These are phyloP conservation scores for Lepus townsendii DNA, from an alignment of 2,797 vertebrate species.

Conservation along the genomic window DNA sequence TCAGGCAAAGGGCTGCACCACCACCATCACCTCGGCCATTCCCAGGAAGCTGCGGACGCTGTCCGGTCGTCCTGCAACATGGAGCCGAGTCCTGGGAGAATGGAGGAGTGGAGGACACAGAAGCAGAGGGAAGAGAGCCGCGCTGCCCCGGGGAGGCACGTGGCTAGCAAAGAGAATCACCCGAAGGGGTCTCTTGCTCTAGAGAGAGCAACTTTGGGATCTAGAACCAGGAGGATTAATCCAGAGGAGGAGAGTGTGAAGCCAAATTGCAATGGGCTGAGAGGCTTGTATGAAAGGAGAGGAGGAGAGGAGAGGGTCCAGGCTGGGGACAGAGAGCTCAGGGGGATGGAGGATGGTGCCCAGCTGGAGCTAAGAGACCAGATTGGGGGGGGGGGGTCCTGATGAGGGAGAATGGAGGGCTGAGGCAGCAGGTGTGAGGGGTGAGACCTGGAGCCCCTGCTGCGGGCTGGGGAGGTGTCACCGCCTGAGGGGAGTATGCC, in stretches of 20 bases:
- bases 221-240: neutral
- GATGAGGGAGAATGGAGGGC: neutral
- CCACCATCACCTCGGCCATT: neutral
- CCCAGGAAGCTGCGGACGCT: neutral
- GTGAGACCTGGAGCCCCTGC: neutral
- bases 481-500: too few relatives aligned
- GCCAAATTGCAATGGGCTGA: neutral
- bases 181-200: neutral
- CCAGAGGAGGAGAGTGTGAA: neutral
- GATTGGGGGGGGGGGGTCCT: too few relatives aligned
- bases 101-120: neutral
- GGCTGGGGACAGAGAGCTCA: neutral
- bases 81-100: neutral
- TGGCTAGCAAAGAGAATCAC: neutral
- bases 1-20: neutral
- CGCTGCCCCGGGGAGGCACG: neutral
- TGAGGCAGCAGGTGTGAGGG: neutral
- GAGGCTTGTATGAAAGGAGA: neutral
- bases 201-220: neutral
- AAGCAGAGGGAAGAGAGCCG: neutral
- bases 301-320: neutral
- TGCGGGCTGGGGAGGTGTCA: neutral
- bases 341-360: neutral
- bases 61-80: neutral
- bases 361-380: neutral